These are phyloP conservation scores for Asbolus verrucosus DNA, from an alignment of 1,140 invertebrate genomes.

Conservation along the genomic window DNA sequence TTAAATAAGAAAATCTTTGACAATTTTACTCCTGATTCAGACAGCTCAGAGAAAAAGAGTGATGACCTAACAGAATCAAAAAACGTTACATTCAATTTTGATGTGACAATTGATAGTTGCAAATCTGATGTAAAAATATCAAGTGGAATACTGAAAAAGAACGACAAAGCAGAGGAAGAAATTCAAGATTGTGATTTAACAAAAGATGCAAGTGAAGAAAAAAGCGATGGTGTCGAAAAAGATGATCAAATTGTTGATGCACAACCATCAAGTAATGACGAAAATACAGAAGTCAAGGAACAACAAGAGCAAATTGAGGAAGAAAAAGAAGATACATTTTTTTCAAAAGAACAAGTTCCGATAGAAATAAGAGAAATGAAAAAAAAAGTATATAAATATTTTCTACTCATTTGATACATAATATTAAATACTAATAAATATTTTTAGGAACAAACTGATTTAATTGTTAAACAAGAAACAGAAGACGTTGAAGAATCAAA, in stretches of 20 bases:
- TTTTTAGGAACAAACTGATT: no score
- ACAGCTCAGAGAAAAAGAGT: background rate
- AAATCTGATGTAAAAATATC: background rate
- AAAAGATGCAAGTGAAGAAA: no score
- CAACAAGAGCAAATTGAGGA: constrained; percentile 23
- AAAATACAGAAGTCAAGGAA: background rate
- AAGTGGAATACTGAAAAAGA: constrained; percentile 6
- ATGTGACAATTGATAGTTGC: background rate
- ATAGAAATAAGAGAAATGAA: no score
- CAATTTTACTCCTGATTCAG: background rate
- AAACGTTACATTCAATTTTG: constrained; percentile 26
- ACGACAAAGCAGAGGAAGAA: constrained; percentile 4
- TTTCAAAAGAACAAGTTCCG: background rate
- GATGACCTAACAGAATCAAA: constrained; percentile 3
- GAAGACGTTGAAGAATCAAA: background rate
- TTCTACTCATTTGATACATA: no score
- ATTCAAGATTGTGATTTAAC: no score
- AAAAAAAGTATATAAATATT: no score
- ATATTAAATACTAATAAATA: no score
- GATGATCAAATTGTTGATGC: no score
- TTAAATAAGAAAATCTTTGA: constrained; percentile 4
- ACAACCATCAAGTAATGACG: no score
- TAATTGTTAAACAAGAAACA: no score
- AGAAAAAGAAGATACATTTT: background rate
- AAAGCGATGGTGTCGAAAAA: background rate